Conservation (phyloP, 2,888 invertebrate genomes). For the Cosmorhoe ocellata region DNA sequence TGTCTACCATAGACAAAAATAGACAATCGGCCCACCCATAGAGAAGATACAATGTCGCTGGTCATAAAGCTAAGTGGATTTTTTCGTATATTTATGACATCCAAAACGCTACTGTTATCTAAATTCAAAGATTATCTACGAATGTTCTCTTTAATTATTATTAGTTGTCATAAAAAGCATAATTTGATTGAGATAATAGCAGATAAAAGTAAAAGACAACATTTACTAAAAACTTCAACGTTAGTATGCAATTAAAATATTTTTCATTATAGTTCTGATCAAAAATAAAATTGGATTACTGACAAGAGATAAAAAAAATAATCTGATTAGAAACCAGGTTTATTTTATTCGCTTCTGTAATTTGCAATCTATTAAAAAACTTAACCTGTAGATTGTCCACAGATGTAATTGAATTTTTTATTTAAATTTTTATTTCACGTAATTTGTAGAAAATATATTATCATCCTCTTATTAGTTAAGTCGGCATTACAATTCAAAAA, state of each 20-base stretch:
- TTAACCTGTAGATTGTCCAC: too few species aligned
- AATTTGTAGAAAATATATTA: too few species aligned
- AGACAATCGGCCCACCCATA: conserved; percentile 72
- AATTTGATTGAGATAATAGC: conserved; percentile 35
- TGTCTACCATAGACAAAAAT: conserved; percentile 63
- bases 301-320: conserved; percentile 4
- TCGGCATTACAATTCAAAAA: neutral
- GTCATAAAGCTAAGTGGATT: conserved; percentile 63
- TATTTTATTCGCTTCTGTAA: too few species aligned
- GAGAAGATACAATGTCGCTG: conserved; percentile 53
- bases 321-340: neutral
- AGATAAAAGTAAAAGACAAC: conserved; percentile 32
- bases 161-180: conserved; percentile 37
- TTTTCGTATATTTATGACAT: conserved; percentile 54
- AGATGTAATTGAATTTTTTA: too few species aligned
- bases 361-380: too few species aligned
- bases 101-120: conserved; percentile 56
- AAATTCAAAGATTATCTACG: conserved; percentile 37
- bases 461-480: too few species aligned
- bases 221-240: conserved; percentile 8
- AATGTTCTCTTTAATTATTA: conserved; percentile 48
- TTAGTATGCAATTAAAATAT: conserved; percentile 11
- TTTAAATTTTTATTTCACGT: too few species aligned
- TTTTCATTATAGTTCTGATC: conserved; percentile 14
- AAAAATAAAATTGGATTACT: conserved; percentile 16